Conservation (phyloP, 2,797 vertebrate genomes). For the Vultur gryphus region DNA sequence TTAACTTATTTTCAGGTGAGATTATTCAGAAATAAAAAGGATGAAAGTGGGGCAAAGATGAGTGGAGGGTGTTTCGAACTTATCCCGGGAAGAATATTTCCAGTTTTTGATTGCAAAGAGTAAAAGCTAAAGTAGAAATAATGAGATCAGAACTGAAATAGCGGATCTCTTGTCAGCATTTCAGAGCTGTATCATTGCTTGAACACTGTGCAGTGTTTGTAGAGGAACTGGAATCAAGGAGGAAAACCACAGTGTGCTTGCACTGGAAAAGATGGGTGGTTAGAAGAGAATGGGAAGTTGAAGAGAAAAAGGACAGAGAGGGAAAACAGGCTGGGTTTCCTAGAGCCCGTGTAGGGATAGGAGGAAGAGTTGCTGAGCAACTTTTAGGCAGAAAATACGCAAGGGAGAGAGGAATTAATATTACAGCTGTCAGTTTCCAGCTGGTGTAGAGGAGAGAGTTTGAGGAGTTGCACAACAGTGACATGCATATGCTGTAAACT, state of each 20-base stretch:
- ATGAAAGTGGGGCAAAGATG: neutral
- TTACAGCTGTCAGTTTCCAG: neutral
- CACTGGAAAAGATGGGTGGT: neutral
- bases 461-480: neutral
- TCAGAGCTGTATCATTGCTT: neutral
- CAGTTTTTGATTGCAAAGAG: neutral
- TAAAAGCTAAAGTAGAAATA: neutral
- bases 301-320: neutral
- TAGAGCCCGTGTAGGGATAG: rapidly evolving
- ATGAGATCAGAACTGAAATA: neutral
- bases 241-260: neutral
- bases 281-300: neutral
- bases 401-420: neutral
- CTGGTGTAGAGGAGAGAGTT: neutral
- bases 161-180: neutral
- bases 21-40: neutral
- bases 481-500: rapidly evolving
- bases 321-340: neutral
- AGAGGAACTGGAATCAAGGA: neutral
- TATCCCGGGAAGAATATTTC: rapidly evolving
- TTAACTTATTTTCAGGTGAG: neutral
- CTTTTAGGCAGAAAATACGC: neutral
- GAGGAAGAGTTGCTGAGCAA: neutral
- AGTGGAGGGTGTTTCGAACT: neutral
- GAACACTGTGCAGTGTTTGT: neutral